Evolutionary conservation across 2,113 vertebrate species (phyloP).

Genomic region (Myrmecobius fasciatus): DNA sequence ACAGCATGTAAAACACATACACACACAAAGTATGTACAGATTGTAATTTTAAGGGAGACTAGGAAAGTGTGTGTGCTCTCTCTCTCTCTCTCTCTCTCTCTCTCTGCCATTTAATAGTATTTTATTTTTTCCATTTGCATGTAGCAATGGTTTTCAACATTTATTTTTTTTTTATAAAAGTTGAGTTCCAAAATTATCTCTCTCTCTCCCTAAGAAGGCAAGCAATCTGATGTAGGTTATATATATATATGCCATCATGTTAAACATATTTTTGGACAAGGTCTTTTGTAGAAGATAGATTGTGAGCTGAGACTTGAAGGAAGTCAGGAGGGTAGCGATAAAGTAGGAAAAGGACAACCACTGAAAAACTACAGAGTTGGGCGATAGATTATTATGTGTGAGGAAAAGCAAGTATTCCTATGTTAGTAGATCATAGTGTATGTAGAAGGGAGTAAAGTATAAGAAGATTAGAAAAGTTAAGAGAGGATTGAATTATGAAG

Average conservation of each 20-base stretch:
- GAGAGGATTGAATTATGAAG: not conserved
- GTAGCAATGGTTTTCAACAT: too few relatives aligned
- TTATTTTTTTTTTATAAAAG: too few relatives aligned
- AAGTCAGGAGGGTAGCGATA: not conserved
- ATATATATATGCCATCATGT: too few relatives aligned
- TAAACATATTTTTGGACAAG: not conserved
- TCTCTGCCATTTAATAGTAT: too few relatives aligned
- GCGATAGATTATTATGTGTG: not conserved
- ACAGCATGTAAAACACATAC: not conserved
- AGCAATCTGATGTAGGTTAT: too few relatives aligned
- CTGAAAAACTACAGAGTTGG: not conserved
- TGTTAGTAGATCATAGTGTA: not conserved
- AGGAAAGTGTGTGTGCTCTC: not conserved
- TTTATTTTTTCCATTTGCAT: too few relatives aligned
- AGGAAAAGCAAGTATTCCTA: not conserved
- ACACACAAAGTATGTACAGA: not conserved
- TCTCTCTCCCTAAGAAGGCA: too few relatives aligned
- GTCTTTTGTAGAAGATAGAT: not conserved
- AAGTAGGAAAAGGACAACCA: not conserved
- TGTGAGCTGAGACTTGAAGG: not conserved
- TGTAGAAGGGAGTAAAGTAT: not conserved
- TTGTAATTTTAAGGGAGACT: not conserved
- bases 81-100: too few relatives aligned
- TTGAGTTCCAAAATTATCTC: too few relatives aligned
- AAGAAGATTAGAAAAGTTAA: not conserved